Evolutionary conservation across 2,888 invertebrate species (phyloP).

Genomic region (Anodontia alba): DNA sequence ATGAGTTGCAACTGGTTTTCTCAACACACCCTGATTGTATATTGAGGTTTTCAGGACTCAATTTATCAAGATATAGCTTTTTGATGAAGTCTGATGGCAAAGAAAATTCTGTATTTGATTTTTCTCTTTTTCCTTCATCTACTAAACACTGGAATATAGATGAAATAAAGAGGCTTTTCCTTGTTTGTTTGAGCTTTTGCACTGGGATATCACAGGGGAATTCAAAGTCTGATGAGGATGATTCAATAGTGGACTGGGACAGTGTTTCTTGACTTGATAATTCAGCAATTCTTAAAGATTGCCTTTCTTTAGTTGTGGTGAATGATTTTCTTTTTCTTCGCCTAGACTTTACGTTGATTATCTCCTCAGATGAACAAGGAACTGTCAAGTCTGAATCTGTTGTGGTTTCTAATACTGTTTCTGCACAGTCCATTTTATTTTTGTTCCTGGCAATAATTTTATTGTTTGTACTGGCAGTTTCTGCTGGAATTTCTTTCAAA

Average conservation of each 20-base stretch:
- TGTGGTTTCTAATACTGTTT: not conserved
- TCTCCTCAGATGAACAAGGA: not conserved
- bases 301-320: constrained; percentile 9
- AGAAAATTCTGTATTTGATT: constrained; percentile 59
- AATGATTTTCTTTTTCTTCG: constrained; percentile 27
- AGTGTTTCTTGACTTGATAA: constrained; percentile 38
- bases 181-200: not conserved
- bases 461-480: not conserved
- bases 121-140: constrained; percentile 71
- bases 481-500: not conserved
- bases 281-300: constrained; percentile 32
- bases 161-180: constrained; percentile 57
- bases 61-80: not conserved
- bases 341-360: not conserved
- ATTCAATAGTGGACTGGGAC: constrained; percentile 3
- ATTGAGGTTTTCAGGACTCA: too few relatives aligned
- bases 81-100: constrained; percentile 40
- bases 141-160: constrained; percentile 76
- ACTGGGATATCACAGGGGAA: not conserved
- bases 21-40: not conserved
- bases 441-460: not conserved
- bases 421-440: not conserved
- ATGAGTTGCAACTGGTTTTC: not conserved
- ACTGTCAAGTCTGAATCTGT: constrained; percentile 5
- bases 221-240: not conserved